Percentiles rank a stretch among this genome's conserved stretches.
phyloP scores from a whole-genome alignment of 2,113 vertebrate genomes.

The Bolborhynchus lineola region DNA sequence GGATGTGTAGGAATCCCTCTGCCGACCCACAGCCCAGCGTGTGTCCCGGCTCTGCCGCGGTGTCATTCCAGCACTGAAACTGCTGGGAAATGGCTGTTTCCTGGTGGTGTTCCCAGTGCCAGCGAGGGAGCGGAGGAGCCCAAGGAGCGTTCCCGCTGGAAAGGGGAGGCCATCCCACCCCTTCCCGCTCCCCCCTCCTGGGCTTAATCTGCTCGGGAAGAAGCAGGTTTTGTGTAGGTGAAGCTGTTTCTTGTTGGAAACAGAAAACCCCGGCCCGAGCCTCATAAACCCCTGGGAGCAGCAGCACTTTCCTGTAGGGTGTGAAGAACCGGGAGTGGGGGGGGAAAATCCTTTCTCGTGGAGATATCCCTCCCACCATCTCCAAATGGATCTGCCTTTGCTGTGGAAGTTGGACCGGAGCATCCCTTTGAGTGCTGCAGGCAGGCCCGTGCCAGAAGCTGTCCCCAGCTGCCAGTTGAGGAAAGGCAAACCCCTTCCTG shows the following conservation, averaged over 20 bases:
- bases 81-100: not conserved
- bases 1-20: not conserved
- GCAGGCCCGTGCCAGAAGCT: not conserved
- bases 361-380: not conserved
- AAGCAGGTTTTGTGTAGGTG: slow-evolving; percentile 51
- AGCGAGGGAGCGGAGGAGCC: not conserved
- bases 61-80: not conserved
- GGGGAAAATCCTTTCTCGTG: not conserved
- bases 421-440: not conserved
- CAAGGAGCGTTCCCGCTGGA: not conserved
- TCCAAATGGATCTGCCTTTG: slow-evolving; percentile 1
- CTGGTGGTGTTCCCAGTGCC: not conserved
- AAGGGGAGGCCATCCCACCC: not conserved
- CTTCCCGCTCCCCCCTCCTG: not conserved
- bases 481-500: not conserved
- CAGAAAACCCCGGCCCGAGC: slow-evolving; percentile 29
- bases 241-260: slow-evolving; percentile 66
- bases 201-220: slow-evolving; percentile 4
- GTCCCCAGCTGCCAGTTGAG: not conserved
- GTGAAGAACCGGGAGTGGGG: not conserved
- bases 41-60: not conserved
- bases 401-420: not conserved
- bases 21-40: not conserved
- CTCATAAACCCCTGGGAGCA: slow-evolving; percentile 23
- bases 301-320: not conserved